Conservation (phyloP, 2,113 vertebrate genomes). For the Pseudorasbora parva region DNA sequence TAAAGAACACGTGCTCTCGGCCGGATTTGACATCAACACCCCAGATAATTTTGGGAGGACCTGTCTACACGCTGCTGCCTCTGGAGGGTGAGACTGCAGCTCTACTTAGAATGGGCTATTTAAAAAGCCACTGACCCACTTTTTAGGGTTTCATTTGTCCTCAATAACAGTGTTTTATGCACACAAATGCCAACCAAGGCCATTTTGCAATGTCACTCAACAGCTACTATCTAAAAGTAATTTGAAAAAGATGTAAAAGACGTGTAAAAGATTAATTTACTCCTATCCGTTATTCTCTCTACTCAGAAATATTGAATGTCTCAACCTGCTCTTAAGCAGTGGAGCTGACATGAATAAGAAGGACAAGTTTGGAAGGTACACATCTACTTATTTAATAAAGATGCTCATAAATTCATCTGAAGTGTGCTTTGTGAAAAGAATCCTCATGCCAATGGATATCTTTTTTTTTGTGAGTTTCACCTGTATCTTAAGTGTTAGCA, state of each 20-base stretch:
- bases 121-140: slow-evolving; percentile 27
- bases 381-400: not conserved
- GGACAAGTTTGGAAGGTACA: slow-evolving; percentile 91
- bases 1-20: slow-evolving; percentile 87
- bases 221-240: not conserved
- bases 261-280: not conserved
- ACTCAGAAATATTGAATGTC: slow-evolving; percentile 90
- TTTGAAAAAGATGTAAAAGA: too few relatives aligned
- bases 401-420: not conserved
- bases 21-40: slow-evolving; percentile 91
- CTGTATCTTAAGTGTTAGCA: not conserved
- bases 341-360: slow-evolving; percentile 88
- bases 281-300: not conserved
- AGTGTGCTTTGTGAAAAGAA: not conserved
- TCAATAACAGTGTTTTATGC: not conserved
- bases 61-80: slow-evolving; percentile 96
- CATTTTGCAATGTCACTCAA: not conserved
- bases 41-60: slow-evolving; percentile 91
- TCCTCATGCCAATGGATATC: not conserved
- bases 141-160: not conserved
- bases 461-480: not conserved
- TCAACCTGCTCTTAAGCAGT: slow-evolving; percentile 92
- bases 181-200: slow-evolving; percentile 20
- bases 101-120: slow-evolving; percentile 6
- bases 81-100: slow-evolving; percentile 85